Evolutionary conservation across 2,888 invertebrate genomes (phyloP), one percentile per base, ranked within the genome.

Genomic region (Helobdella robusta): DNA sequence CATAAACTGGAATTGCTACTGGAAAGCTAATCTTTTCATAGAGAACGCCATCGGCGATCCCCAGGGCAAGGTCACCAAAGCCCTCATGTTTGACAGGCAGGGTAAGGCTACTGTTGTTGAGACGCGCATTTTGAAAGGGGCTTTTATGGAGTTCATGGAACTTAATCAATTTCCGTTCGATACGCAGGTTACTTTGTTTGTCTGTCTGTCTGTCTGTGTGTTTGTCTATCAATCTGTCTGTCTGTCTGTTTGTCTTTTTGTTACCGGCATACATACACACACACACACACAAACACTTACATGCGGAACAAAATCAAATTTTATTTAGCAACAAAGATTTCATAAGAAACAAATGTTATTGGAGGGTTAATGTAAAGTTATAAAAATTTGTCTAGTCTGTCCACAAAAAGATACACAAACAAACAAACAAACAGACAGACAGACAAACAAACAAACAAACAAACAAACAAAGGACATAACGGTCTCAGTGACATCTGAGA

Each of bases 11-110:
- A 58, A 64, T 25, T 40, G 64, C 8, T 68, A 67, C 58, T 71
- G 71, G 71, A 66, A 64, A 34, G 69, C 71, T 6, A 67, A 68
- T 50, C 36, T 71, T 25, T 69, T 66, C 60, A 59, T 70, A 25
- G 70, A 71, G 56, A 71, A 71, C 44, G 64, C 67, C 18, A 59
- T 71, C n/a, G 69, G 68, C 6, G 68, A 69, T n/a, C 56, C 52
- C 15, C 68, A 68, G 56, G 62, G 56, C 32, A 28, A 30, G 56
- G 56, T 56, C 56, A 56, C 56, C 30, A 56, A 28, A 28, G n/a
- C 56, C 1, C n/a, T 56, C 30, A 56, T 32, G 6, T 56, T 30
- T 56, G 56, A 56, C 56, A 8, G 30, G 5, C 4, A 30, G 1
- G 56, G 56, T 15, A 56, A 32, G 32, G 67, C 67, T 1, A 61